phyloP scores from a whole-genome alignment of 2,888 invertebrate genomes.

The Odontothrips loti region DNA sequence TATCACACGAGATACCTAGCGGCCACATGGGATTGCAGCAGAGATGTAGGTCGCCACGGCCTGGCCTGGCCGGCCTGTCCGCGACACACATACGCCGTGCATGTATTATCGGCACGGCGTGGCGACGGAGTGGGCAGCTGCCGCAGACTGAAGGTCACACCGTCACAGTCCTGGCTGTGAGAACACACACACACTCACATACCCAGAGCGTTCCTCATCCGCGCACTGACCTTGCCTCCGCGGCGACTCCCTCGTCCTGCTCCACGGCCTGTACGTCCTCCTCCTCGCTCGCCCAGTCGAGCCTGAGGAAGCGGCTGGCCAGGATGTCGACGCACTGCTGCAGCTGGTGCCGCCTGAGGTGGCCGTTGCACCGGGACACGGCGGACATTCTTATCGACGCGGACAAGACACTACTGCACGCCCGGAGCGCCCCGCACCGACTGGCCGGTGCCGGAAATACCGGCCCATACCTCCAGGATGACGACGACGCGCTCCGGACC shows the following conservation, averaged over 20 bases:
- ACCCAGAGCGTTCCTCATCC: neutral
- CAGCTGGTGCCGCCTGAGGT: neutral
- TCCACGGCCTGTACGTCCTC: no score
- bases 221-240: neutral
- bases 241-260: neutral
- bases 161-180: neutral
- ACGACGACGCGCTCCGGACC: no score
- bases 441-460: neutral
- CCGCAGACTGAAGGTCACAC: neutral
- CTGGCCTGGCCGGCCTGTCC: neutral
- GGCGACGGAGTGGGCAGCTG: neutral
- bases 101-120: neutral
- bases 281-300: neutral
- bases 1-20: neutral
- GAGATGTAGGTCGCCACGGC: slow-evolving; percentile 4
- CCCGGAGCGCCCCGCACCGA: neutral
- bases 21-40: neutral
- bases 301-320: no score
- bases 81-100: slow-evolving; percentile 16
- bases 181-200: neutral
- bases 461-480: neutral
- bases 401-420: neutral
- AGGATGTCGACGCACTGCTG: neutral
- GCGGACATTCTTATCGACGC: neutral
- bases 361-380: neutral